Percentiles rank a stretch among this genome's conserved stretches.
Conservation (phyloP, 2,113 vertebrate genomes). For the Thymallus thymallus region DNA sequence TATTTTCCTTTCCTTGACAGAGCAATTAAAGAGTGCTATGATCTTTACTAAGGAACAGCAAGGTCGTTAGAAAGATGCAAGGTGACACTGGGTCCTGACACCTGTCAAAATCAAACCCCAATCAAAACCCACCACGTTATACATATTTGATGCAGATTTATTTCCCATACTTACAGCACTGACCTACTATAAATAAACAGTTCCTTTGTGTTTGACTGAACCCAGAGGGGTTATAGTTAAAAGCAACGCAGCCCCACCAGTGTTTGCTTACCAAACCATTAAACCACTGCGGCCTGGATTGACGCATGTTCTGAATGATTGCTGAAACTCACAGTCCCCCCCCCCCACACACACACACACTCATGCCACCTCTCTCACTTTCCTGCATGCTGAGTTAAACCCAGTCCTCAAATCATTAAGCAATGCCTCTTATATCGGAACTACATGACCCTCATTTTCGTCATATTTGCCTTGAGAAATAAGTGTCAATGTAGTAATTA, state of each 20-base stretch:
- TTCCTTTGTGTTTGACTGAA: constrained; percentile 16
- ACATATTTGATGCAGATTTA: background rate
- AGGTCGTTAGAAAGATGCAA: background rate
- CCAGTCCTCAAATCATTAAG: constrained; percentile 19
- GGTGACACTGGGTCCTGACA: background rate
- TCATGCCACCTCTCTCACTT: background rate
- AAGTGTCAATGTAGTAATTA: constrained; percentile 26
- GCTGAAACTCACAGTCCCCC: constrained; percentile 1
- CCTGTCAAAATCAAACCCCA: background rate
- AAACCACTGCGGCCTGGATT: constrained; percentile 6
- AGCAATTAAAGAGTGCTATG: background rate
- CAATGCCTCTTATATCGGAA: background rate
- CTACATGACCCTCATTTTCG: constrained; percentile 28
- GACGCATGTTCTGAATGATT: constrained; percentile 18
- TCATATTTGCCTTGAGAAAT: constrained; percentile 27
- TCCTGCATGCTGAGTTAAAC: constrained; percentile 14
- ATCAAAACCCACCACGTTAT: background rate
- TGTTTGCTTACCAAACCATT: constrained; percentile 17
- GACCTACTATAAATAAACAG: constrained; percentile 8
- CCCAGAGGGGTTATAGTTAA: background rate
- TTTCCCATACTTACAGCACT: constrained; percentile 8
- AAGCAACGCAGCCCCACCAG: background rate
- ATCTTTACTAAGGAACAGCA: background rate
- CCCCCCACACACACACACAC: no score
- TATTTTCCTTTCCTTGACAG: background rate